Base-by-base conservation (phyloP, 2,888 invertebrate genomes). In the Euzophera pinguis region DNA sequence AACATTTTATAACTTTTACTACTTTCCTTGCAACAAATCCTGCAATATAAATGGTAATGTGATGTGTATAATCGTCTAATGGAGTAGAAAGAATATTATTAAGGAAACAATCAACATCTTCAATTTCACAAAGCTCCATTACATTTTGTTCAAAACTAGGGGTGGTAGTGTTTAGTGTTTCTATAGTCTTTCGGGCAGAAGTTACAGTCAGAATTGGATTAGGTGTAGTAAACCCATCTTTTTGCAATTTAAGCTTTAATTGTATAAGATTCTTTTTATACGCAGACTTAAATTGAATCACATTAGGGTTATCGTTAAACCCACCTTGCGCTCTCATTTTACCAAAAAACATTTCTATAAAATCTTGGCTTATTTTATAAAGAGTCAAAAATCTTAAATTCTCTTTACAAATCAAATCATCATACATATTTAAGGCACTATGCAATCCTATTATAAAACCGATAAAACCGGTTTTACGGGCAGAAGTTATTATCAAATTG, bases 321-420 rank as follows among this genome's bases (percentile, higher is more conserved):
- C 48, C 48, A 35, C 48, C 38, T 37, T n/a, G 7, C 1, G 48
- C 37, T 16, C 48, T 42, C 41, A 51, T 51, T 42, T 29, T 32
- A 1, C 35, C 42, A 22, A 42, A 43, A 14, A 43, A 51, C 42
- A 43, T 51, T 43, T 51, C 51, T 16, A 42, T 16, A 32, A 14
- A 14, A 17, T 51, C 42, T 51, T 51, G 51, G 16, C 51, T 43
- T 1, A 51, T 34, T 43, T 51, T 51, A 43, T 42, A 42, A 16
- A 32, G 35, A 2, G 17, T 12, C 7, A 51, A 34, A 34, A 32
- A 51, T 51, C 34, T 51, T 16, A 51, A 51, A 16, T 42, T 42
- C 16, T 22, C 34, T 42, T 42, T 51, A 9, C 1, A 9, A 16
- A 51, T n/a, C 16, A 51, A 51, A 34, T 51, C 51, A 13, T 51